Evolutionary conservation across 2,888 invertebrate species (phyloP), one percentile per base, ranked within the genome.

Genomic region (Piscicola geometra): DNA sequence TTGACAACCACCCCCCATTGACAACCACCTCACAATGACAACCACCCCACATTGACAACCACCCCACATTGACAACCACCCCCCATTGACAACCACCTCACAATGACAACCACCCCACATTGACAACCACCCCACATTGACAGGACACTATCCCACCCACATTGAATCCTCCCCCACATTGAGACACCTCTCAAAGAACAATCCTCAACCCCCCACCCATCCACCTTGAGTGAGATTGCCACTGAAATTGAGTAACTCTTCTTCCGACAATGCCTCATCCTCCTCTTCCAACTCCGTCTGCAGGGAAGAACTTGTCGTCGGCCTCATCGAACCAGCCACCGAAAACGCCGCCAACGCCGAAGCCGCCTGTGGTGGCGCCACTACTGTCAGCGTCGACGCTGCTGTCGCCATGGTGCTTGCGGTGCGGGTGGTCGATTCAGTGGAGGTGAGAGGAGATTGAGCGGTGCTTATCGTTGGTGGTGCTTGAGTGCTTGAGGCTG

Each of bases 331-430:
- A 25, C n/a, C 25, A 9, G 3, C 60, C 21, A 21, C 9, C n/a
- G 60, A 56, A 21, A 56, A 56, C 9, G 60, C 60, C n/a, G 21
- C 60, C 60, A 56, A 21, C 5, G 60, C 60, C 25, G 60, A 56
- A 21, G 60, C 60, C n/a, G 25, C 60, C 25, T 56, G 60, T 56
- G 60, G 21, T 56, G 60, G 60, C n/a, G 60, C 60, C 25, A 56
- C 60, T n/a, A 56, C 60, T 25, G 60, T 56, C 60, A 56, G 25
- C 3, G 60, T 56, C 3, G 60, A 5, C 5, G 60, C 25, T 9
- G 60, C 21, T 56, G 60, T 56, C 3, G 60, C n/a, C 9, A n/a
- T 5, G n/a, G 60, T 56, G 60, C 3, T n/a, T 56, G 60, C 3
- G 5, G 25, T 56, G 5, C 3, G 3, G 5, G 60, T 56, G n/a